Evolutionary conservation across 2,113 vertebrate species (phyloP), one percentile per base, ranked within the genome.

Genomic region (Oenanthe oenanthe): DNA sequence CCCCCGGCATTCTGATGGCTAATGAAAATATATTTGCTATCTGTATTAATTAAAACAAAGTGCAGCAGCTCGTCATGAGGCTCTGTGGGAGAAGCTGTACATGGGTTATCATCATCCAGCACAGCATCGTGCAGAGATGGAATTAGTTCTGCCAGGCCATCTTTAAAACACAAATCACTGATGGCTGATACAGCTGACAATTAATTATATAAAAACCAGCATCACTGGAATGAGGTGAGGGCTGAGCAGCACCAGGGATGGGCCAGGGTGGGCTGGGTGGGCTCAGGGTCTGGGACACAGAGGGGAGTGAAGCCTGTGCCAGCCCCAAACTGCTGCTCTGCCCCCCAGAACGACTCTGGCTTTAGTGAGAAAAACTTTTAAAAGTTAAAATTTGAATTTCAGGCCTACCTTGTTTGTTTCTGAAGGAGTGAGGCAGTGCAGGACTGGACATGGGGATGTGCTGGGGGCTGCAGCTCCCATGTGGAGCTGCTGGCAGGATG

Each of bases 21-120:
- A 94, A 95, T 93, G 88, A 83, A 95, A 97, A 92, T 48, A 65
- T 20, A 89, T 91, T 82, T 87, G 54, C 72, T 96, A 85, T 89
- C 95, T 45, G 76, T 92, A 76, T 97, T 97, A 97, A 97, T 97
- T 96, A 96, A 88, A 95, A 68, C 70, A 89, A 96, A 96, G 91
- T 45, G 86, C 67, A 36, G 65, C 5, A 8, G 65, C 95, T 97
- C 36, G 0, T 95, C 71, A 26, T 40, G 67, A 71, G 85, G 95
- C 91, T 73, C 74, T 0, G 4, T 84, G 96, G 85, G 96, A 93
- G 95, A 84, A 47, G 40, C 67, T 54, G 68, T 63, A 67, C 85
- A 28, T 14, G 65, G 91, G 89, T 92, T 95, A 91, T 93, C 90
- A 40, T 70, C 88, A 76, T n/a, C 81, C 84, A 68, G 75, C 72